A percentile compares a stretch with the other conserved stretches of the same genome.
phyloP scores from a whole-genome alignment of 2,888 invertebrate genomes.

The Tipula lateralis region DNA sequence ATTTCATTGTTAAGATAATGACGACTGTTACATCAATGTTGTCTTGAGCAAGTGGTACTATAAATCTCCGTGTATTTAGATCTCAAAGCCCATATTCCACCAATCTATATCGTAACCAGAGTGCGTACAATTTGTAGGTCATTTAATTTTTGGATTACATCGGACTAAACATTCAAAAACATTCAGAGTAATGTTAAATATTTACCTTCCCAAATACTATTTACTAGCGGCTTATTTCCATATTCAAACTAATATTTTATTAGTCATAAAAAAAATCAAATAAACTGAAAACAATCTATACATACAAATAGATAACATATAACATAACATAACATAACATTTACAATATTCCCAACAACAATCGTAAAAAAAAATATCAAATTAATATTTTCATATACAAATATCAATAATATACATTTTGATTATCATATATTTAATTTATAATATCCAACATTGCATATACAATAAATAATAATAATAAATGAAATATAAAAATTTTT shows the following conservation, averaged over 20 bases:
- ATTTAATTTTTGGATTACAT: too few relatives aligned
- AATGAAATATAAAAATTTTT: neutral
- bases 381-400: neutral
- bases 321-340: neutral
- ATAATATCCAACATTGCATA: neutral
- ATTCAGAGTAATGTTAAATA: too few relatives aligned
- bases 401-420: neutral
- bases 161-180: too few relatives aligned
- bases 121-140: too few relatives aligned
- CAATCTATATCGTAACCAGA: too few relatives aligned
- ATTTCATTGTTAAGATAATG: too few relatives aligned
- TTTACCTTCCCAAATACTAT: neutral
- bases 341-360: neutral
- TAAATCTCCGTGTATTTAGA: too few relatives aligned
- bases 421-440: conserved; percentile 11
- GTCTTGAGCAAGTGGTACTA: too few relatives aligned
- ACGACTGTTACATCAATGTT: too few relatives aligned
- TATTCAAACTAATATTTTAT: neutral
- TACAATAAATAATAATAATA: neutral
- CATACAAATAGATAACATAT: too few relatives aligned
- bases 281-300: neutral
- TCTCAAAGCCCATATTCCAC: too few relatives aligned
- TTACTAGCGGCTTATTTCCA: neutral
- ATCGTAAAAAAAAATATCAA: neutral
- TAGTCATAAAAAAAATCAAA: neutral